These are phyloP conservation scores for Palythoa caribaeorum DNA, from an alignment of 92 coral and sea anemone species.

Conservation along the genomic window DNA sequence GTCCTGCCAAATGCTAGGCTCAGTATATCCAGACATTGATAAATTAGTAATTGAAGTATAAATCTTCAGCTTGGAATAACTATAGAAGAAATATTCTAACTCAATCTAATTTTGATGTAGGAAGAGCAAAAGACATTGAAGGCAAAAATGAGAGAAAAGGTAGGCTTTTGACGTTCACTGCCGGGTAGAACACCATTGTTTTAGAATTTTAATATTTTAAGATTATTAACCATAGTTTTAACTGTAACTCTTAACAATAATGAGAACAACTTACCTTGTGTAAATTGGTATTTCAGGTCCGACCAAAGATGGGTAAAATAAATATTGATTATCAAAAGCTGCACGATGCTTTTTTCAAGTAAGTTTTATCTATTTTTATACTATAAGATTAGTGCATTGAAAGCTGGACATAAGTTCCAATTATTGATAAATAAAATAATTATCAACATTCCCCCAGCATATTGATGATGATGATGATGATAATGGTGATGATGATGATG, in stretches of 20 bases:
- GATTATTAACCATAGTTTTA: too few species aligned
- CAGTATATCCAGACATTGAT: too few species aligned
- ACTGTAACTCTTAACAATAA: not conserved
- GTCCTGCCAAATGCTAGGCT: too few species aligned
- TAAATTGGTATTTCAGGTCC: constrained; percentile 75
- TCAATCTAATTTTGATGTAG: constrained; percentile 7
- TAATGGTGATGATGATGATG: too few species aligned
- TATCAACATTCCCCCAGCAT: too few species aligned
- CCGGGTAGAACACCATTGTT: too few species aligned
- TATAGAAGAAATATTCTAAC: too few species aligned
- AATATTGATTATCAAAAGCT: constrained; percentile 98
- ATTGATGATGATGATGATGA: too few species aligned
- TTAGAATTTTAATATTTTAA: too few species aligned
- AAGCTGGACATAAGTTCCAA: not conserved
- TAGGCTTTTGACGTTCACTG: not conserved
- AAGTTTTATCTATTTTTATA: constrained; percentile 39
- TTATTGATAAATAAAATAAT: too few species aligned
- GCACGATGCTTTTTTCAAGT: constrained; percentile 99
- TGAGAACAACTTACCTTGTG: not conserved
- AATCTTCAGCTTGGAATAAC: too few species aligned
- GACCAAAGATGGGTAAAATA: constrained; percentile 99
- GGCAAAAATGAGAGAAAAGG: constrained; percentile 99
- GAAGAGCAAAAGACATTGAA: constrained; percentile 98
- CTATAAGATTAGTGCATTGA: not conserved
- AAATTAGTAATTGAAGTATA: too few species aligned